Evolutionary conservation across 1,140 invertebrate genomes (phyloP), one percentile per base, ranked within the genome.

Genomic region (Cepaea nemoralis): DNA sequence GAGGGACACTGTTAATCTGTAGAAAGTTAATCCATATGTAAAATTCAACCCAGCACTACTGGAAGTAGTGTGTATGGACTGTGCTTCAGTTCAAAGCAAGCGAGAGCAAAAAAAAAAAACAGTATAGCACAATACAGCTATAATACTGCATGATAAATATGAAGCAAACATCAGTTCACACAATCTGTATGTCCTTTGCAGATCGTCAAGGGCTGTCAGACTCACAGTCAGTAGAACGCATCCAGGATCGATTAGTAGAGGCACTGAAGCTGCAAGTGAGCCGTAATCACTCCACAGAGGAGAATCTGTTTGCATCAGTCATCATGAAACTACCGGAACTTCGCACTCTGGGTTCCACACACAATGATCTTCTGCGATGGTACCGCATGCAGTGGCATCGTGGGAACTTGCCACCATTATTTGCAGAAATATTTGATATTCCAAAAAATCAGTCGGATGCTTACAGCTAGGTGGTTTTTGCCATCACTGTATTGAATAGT

Each of bases 341-440:
- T 73, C 93, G 95, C 69, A 94, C 94, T 42, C 93, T 99, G n/a
- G 96, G 97, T 0, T 93, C 93, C 27, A 95, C 95, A 85, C 97
- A 98, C 91, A 94, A 94, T 83, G 94, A 95, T 86, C 95, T 97
- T 85, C 93, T 99, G 83, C 94, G 96, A 87, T 99, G 97, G 96
- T 97, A 97, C 90, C 94, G 97, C 82, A 92, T 94, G 81, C 95
- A 97, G 91, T 98, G 97, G 97, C 94, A 94, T 79, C 94, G 95
- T 86, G 93, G 98, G 48, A 94, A 94, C 74, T 93, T 98, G 86
- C 97, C 97, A 45, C 96, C 97, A 0, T 94, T 99, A 50, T 99
- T 98, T 91, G 96, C 97, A 37, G 97, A 99, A 92, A 98, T 98
- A 86, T 99, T 98, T 91, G 97, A 99, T 93, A 98, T 99, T 93